Conservation (phyloP, 2,113 vertebrate genomes). For the Tachycineta bicolor region DNA sequence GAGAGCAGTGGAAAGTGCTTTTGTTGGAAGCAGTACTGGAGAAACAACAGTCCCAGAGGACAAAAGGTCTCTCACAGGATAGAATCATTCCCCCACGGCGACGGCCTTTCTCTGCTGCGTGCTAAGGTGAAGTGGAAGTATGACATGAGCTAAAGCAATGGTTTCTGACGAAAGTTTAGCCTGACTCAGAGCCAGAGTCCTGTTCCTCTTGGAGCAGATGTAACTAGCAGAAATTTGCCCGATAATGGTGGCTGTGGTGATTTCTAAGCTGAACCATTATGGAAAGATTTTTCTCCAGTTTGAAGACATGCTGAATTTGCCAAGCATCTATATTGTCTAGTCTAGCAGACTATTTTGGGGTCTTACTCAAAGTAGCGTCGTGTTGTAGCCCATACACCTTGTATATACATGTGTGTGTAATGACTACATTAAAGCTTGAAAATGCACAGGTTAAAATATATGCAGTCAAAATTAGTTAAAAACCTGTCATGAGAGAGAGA, state of each 20-base stretch:
- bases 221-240: neutral
- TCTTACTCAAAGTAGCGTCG: neutral
- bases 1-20: neutral
- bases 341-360: neutral
- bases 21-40: neutral
- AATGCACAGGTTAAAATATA: neutral
- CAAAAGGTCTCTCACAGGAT: neutral
- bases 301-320: neutral
- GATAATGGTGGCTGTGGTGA: neutral
- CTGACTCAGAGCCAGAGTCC: neutral
- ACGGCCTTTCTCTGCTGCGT: neutral
- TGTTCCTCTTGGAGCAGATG: rapidly evolving
- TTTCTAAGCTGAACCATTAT: neutral
- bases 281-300: neutral
- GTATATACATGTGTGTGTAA: neutral
- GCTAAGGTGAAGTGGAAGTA: neutral
- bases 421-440: neutral
- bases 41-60: neutral
- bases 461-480: neutral
- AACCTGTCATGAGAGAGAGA: neutral
- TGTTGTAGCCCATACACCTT: neutral
- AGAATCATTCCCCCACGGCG: neutral
- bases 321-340: neutral
- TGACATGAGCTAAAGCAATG: neutral
- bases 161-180: neutral